Base-by-base conservation (phyloP, 2,797 vertebrate species). In the Amblyopsis hoosieri region DNA sequence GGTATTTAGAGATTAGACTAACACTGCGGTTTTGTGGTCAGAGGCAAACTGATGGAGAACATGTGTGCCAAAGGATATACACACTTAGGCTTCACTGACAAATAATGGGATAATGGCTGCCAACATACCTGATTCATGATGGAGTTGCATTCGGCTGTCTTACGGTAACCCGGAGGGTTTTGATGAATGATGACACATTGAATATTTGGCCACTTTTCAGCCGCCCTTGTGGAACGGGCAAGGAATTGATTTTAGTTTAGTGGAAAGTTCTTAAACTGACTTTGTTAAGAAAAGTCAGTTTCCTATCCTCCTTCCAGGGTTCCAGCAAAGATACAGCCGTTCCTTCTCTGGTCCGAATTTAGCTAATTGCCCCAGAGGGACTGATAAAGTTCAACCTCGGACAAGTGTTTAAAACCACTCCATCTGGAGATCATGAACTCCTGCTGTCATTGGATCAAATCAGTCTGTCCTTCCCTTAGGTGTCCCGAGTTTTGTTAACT, bases 1-100 rank as follows among this genome's bases (percentile, higher is more conserved):
- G 64, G 82, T 85, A 87, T 90, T 88, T 89, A 82, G 80, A 89
- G 81, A 90, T 87, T 89, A 89, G 72, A 89, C 85, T 82, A 84
- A 90, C 87, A 87, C 80, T 85, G 85, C 62, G 86, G 89, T 89
- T 89, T 86, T 80, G 81, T 69, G 88, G 85, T 78, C 5, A n/a
- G 62, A 76, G 69, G 71, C 19, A 17, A 48, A 66, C 61, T 89
- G 87, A 89, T 89, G 78, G 83, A 66, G 82, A 87, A 85, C 89
- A 88, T 90, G 80, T 90, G 89, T 80, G 71, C 71, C 71, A 60
- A 74, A 68, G 83, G 78, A 86, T 74, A 79, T 66, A 80, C 80
- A 69, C 68, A 57, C 74, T 79, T 60, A 66, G 64, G 71, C 74
- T 61, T 76, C 33, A 2, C 78, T 77, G 84, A 82, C 83, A 85